These are phyloP conservation scores for Cromileptes altivelis DNA, from an alignment of 2,113 vertebrate genomes.

Conservation along the genomic window DNA sequence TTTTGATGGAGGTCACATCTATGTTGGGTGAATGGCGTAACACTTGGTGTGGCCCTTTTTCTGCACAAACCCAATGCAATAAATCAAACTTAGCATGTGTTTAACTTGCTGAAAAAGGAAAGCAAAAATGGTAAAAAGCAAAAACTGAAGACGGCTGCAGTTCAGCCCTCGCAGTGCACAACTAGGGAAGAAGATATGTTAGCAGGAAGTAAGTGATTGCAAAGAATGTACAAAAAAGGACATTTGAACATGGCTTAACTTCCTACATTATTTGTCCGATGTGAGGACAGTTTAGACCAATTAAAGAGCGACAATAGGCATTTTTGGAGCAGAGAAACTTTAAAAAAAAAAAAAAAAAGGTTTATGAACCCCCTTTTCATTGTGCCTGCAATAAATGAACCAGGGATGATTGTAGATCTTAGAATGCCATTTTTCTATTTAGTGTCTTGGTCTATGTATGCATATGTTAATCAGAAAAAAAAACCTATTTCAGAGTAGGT, in stretches of 20 bases:
- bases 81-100: background rate
- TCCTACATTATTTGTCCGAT: background rate
- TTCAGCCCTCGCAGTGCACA: background rate
- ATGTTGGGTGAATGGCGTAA: background rate
- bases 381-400: too few species aligned
- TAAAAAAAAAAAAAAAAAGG: too few species aligned
- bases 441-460: too few species aligned
- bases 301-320: too few species aligned
- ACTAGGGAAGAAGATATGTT: background rate
- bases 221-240: background rate
- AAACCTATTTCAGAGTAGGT: too few species aligned
- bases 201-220: background rate
- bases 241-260: background rate
- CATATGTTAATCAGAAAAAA: too few species aligned
- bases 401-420: too few species aligned
- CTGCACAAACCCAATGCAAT: too few species aligned
- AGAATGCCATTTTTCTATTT: too few species aligned
- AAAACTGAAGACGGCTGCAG: background rate
- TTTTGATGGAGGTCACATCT: background rate
- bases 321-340: too few species aligned
- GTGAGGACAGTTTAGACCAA: background rate
- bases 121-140: background rate
- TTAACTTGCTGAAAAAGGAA: conserved; percentile 20
- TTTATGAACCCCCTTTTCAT: too few species aligned
- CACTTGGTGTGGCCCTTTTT: too few species aligned